A percentile compares a stretch with the other conserved stretches of the same genome.
These are phyloP conservation scores for Paramormyrops kingsleyae DNA, from an alignment of 2,113 vertebrate species.

Conservation along the genomic window DNA sequence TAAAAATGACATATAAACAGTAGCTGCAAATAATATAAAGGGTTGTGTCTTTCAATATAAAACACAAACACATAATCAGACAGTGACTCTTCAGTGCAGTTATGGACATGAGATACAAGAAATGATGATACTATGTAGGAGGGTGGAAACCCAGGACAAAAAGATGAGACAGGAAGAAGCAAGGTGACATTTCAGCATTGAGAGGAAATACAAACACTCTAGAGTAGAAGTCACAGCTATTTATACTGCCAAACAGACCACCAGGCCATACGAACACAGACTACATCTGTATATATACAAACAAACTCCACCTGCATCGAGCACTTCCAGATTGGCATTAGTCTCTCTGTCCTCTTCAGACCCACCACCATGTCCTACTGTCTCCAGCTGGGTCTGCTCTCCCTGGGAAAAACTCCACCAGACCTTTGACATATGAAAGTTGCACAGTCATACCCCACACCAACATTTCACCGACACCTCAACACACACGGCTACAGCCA, in stretches of 20 bases:
- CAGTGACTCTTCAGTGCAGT: not conserved
- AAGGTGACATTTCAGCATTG: not conserved
- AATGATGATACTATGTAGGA: not conserved
- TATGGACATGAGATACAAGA: not conserved
- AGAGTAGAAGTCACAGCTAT: not conserved
- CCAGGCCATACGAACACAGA: constrained; percentile 24
- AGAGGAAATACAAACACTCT: not conserved
- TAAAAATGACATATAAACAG: not conserved
- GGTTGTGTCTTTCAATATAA: not conserved
- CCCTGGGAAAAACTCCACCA: constrained; percentile 37
- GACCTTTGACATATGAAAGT: constrained; percentile 17
- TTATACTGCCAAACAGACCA: not conserved
- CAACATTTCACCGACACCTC: not conserved
- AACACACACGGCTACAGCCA: not conserved
- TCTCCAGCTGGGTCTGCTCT: constrained; percentile 29
- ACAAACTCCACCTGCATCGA: constrained; percentile 37
- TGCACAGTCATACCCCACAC: not conserved
- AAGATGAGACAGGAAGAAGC: not conserved
- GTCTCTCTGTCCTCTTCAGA: constrained; percentile 28
- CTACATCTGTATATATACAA: constrained; percentile 33
- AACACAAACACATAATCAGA: not conserved
- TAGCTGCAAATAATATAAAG: not conserved
- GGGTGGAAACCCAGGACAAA: not conserved
- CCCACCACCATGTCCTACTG: constrained; percentile 34
- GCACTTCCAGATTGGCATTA: not conserved